A percentile compares a stretch with the other conserved stretches of the same genome.
These are phyloP conservation scores for Medauroidea extradentata DNA, from an alignment of 1,140 invertebrate genomes.

Conservation along the genomic window DNA sequence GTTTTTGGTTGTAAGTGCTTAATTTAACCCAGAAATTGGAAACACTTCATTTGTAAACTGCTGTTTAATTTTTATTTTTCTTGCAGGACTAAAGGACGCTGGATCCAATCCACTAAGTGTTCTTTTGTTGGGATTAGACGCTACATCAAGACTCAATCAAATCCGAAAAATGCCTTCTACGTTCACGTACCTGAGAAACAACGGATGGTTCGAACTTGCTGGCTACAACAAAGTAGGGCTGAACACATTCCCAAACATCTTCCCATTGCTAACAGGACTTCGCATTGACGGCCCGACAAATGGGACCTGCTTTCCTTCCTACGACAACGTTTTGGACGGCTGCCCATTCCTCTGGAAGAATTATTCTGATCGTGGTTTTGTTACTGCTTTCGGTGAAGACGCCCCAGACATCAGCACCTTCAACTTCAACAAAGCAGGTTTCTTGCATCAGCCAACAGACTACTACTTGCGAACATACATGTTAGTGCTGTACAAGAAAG, in stretches of 20 bases:
- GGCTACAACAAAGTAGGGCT: constrained; percentile 7
- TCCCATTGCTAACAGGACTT: constrained; percentile 68
- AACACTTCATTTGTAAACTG: no score
- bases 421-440: constrained; percentile 75
- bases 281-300: constrained; percentile 9
- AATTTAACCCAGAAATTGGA: no score
- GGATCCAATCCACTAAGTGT: not conserved
- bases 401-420: constrained; percentile 68
- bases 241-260: constrained; percentile 64
- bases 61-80: no score
- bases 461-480: constrained; percentile 77
- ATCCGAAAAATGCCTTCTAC: constrained; percentile 1
- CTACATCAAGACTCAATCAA: constrained; percentile 2
- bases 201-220: not conserved
- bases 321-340: constrained; percentile 30
- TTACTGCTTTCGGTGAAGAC: constrained; percentile 79
- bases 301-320: constrained; percentile 1
- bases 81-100: no score
- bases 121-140: not conserved
- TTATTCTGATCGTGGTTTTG: constrained; percentile 64
- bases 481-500: constrained; percentile 1
- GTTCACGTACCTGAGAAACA: not conserved
- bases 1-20: no score
- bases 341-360: constrained; percentile 79
- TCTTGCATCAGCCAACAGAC: constrained; percentile 71